Evolutionary conservation across 2,888 invertebrate species (phyloP), one percentile per base, ranked within the genome.

Genomic region (Drosophila infuscata): DNA sequence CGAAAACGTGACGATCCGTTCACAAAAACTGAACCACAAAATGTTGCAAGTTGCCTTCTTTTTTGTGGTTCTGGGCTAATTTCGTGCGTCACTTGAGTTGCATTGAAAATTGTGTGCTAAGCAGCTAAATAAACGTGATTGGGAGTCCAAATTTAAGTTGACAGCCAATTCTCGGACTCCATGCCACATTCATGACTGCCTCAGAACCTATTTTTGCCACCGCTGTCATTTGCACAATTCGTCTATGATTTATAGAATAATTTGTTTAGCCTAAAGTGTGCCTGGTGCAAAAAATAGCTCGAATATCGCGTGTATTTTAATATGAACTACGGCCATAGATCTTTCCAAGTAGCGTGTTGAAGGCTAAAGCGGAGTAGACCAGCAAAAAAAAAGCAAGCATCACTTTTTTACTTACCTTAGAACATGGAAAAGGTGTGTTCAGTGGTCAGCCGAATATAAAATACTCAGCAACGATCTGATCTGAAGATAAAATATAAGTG

Each of bases 1-100:
- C 86, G 64, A 76, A 84, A 84, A 84, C 83, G 83, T 84, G 83
- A 84, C 68, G 57, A 68, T 68, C 68, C 57, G 57, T 57, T 68
- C 68, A 68, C 68, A 68, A 56, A 59, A 67, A 57, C 57, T 67
- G 57, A 68, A 57, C 83, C 82, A 66, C 84, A 74, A 85, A 85
- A 80, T 74, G 75, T 57, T 70, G 64, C 75, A 60, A 54, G 54
- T 58, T 65, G 56, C 64, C 41, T 68, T 68, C 30, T 41, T 65
- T 78, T 69, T 52, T 25, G n/a, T 25, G n/a, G 3, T 75, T 78
- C 72, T 74, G 74, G 74, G 86, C 84, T 88, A 85, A 85, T 85
- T 88, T 76, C 85, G 72, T 88, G 81, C 81, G 76, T 76, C 76
- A 73, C 81, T 81, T 51, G 62, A 38, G 54, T 25, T 74, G 70